phyloP scores from a whole-genome alignment of 2,113 vertebrate genomes.

The Mugil cephalus region DNA sequence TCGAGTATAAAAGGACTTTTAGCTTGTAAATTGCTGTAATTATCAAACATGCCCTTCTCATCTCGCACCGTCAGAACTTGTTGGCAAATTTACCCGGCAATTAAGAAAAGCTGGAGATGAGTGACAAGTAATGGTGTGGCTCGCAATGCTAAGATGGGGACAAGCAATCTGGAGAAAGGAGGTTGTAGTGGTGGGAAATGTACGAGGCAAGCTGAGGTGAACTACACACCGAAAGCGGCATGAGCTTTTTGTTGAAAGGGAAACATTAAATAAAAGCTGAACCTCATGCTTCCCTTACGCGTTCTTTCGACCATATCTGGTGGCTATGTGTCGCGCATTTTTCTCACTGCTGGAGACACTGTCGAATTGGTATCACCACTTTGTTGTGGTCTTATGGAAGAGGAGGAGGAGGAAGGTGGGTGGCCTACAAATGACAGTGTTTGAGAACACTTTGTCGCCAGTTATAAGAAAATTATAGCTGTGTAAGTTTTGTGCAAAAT shows the following conservation, averaged over 20 bases:
- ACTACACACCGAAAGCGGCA: not conserved
- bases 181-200: constrained; percentile 63
- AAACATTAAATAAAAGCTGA: not conserved
- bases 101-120: constrained; percentile 93
- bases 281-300: not conserved
- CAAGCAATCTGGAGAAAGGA: constrained; percentile 38
- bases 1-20: constrained; percentile 66
- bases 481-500: constrained; percentile 38
- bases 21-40: constrained; percentile 96
- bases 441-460: constrained; percentile 62
- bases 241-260: not conserved
- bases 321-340: constrained; percentile 24
- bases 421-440: constrained; percentile 56
- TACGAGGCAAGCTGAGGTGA: constrained; percentile 14
- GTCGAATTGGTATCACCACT: constrained; percentile 36
- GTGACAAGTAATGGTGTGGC: constrained; percentile 80
- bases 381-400: constrained; percentile 59
- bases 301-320: constrained; percentile 45
- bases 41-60: constrained; percentile 93
- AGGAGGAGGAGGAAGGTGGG: not conserved
- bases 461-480: constrained; percentile 61
- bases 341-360: constrained; percentile 19
- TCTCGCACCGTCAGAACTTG: constrained; percentile 94
- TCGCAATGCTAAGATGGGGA: constrained; percentile 41
- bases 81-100: constrained; percentile 92